These are phyloP conservation scores for Ifrita kowaldi DNA, from an alignment of 2,113 vertebrate genomes.

Conservation along the genomic window DNA sequence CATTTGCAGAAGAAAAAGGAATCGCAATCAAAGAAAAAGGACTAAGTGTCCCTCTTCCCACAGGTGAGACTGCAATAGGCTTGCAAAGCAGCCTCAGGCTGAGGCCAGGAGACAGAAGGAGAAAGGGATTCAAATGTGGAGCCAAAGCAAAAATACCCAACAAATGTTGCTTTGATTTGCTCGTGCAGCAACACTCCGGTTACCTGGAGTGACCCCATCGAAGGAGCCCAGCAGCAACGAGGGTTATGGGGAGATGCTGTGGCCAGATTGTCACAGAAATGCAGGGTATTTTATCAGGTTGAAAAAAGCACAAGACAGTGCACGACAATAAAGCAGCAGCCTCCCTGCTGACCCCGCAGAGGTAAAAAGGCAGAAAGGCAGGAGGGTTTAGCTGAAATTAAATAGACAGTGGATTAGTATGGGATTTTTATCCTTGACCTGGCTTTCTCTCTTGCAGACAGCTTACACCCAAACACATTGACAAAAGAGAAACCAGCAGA, in stretches of 20 bases:
- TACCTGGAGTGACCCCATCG: neutral
- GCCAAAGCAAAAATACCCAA: neutral
- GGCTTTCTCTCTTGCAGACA: slow-evolving; percentile 27
- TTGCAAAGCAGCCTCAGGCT: neutral
- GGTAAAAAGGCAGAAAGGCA: slow-evolving; percentile 41
- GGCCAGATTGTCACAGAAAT: neutral
- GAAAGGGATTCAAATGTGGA: neutral
- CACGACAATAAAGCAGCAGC: neutral
- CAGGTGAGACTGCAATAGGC: neutral
- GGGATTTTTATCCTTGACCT: slow-evolving; percentile 63
- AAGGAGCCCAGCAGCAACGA: neutral
- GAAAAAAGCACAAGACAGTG: neutral
- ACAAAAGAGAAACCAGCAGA: neutral
- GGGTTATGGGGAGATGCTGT: neutral
- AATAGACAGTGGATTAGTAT: slow-evolving; percentile 56
- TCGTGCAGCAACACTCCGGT: neutral
- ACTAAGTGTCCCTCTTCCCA: neutral
- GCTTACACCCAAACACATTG: neutral
- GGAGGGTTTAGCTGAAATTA: slow-evolving; percentile 59
- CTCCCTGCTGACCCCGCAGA: neutral
- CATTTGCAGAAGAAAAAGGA: neutral
- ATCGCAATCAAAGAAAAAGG: neutral
- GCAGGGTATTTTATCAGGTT: neutral
- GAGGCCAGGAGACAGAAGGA: neutral
- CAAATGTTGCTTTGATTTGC: neutral